Conservation (phyloP, 64 coral and sea anemone genomes). For the Stichodactyla helianthus region DNA sequence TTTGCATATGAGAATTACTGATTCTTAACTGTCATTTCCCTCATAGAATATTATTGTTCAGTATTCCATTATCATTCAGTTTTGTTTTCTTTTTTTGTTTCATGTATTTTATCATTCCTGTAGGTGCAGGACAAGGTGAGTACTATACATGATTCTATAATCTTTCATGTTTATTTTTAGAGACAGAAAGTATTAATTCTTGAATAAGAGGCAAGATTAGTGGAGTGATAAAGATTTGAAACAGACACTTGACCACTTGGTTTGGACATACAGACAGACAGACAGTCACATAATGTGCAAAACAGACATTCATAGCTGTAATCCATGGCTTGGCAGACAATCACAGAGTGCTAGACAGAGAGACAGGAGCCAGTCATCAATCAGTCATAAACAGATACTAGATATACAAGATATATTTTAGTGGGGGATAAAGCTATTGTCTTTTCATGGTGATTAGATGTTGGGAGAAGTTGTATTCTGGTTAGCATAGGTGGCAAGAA, state of each 20-base stretch:
- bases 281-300: not conserved
- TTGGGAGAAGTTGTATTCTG: conserved; percentile 96
- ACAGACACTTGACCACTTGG: not conserved
- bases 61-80: not conserved
- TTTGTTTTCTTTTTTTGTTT: not conserved
- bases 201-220: not conserved
- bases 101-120: not conserved
- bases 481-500: conserved; percentile 94
- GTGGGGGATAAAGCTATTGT: not conserved
- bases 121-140: not conserved
- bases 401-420: not conserved
- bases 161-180: not conserved
- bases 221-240: not conserved
- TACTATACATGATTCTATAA: not conserved
- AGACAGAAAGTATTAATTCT: not conserved
- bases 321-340: no score
- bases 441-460: conserved; percentile 46
- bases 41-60: not conserved
- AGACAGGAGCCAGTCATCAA: no score
- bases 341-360: no score
- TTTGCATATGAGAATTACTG: no score
- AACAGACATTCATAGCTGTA: no score
- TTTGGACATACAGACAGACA: not conserved
- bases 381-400: no score
- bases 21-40: no score